A percentile compares a stretch with the other conserved stretches of the same genome.
Evolutionary conservation across 2,797 vertebrate species (phyloP).

Genomic region (Chelon labrosus): DNA sequence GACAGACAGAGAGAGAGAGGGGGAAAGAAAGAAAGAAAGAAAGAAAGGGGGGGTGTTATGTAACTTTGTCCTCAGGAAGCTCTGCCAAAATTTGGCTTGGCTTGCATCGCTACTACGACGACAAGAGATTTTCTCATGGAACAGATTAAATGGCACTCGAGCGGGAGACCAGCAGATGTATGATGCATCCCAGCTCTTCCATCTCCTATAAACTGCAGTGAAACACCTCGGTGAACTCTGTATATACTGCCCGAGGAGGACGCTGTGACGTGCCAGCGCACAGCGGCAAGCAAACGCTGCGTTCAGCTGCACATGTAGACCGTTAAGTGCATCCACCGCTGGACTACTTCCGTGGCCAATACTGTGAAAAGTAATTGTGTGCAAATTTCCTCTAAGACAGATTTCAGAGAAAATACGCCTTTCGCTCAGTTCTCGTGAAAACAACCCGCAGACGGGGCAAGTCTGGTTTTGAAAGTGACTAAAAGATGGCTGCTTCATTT

Average conservation of each 20-base stretch:
- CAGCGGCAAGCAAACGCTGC: background rate
- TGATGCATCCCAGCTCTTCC: slow-evolving; percentile 48
- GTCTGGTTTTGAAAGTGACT: background rate
- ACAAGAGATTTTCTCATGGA: slow-evolving; percentile 73
- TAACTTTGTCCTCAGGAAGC: slow-evolving; percentile 66
- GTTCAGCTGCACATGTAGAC: background rate
- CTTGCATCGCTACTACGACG: slow-evolving; percentile 55
- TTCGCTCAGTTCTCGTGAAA: no score
- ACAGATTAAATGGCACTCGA: slow-evolving; percentile 63
- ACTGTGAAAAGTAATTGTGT: background rate
- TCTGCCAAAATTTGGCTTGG: slow-evolving; percentile 68
- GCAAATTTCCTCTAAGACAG: no score
- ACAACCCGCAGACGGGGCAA: background rate
- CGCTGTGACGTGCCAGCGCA: slow-evolving; percentile 11
- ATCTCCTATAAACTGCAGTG: slow-evolving; percentile 48
- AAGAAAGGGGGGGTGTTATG: slow-evolving; percentile 45
- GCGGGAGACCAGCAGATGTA: slow-evolving; percentile 52
- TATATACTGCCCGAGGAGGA: slow-evolving; percentile 40
- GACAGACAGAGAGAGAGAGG: slow-evolving; percentile 19
- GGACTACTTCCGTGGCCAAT: slow-evolving; percentile 8
- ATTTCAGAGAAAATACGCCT: no score
- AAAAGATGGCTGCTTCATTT: background rate
- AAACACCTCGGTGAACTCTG: slow-evolving; percentile 46
- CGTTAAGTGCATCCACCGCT: background rate
- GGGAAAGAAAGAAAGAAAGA: slow-evolving; percentile 10